These are phyloP conservation scores for Sinocyclocheilus maitianheensis DNA, from an alignment of 2,113 vertebrate genomes.

Conservation along the genomic window DNA sequence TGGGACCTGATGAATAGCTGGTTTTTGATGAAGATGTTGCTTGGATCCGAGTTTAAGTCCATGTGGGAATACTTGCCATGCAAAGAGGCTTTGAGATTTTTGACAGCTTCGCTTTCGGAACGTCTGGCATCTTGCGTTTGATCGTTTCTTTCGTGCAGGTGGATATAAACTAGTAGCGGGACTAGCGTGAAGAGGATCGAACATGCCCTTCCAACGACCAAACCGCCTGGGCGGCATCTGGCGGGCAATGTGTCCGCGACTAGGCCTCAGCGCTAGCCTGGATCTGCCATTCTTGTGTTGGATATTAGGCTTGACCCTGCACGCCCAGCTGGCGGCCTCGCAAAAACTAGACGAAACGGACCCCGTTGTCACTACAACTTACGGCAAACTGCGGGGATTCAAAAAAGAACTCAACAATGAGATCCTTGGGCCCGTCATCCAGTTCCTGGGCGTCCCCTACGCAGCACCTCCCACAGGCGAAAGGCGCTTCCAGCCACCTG, in stretches of 20 bases:
- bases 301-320: conserved; percentile 79
- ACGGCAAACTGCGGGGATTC: conserved; percentile 90
- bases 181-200: conserved; percentile 59
- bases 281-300: conserved; percentile 75
- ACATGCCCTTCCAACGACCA: conserved; percentile 80
- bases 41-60: conserved; percentile 76
- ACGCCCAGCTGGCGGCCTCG: conserved; percentile 75
- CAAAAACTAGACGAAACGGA: conserved; percentile 94
- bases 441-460: conserved; percentile 95
- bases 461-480: conserved; percentile 93
- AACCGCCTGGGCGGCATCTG: conserved; percentile 69
- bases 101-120: conserved; percentile 70
- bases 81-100: conserved; percentile 75
- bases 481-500: conserved; percentile 93
- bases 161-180: conserved; percentile 76
- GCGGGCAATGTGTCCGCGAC: conserved; percentile 65
- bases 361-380: conserved; percentile 88
- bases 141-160: conserved; percentile 60
- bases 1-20: conserved; percentile 75
- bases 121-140: conserved; percentile 64
- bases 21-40: conserved; percentile 74
- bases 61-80: conserved; percentile 75
- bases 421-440: conserved; percentile 95
- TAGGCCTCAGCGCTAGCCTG: conserved; percentile 72
- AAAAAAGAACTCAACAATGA: conserved; percentile 99